Percentiles rank a stretch among this genome's conserved stretches.
phyloP scores from a whole-genome alignment of 2,888 invertebrate species.

The Perdita meconis region DNA sequence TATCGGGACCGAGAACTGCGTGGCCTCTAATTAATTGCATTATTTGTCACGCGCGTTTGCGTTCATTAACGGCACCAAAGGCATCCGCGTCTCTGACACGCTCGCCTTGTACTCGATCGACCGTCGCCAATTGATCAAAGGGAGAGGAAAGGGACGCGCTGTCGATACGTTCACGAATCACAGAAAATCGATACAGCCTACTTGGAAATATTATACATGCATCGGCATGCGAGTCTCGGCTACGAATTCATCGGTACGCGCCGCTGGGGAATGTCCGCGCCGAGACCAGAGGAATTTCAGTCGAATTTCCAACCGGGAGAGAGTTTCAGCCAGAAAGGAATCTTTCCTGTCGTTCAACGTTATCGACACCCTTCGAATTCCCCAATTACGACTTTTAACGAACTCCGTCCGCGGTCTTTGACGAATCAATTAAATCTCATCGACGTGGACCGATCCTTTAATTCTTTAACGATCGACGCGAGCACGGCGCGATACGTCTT shows the following conservation, averaged over 20 bases:
- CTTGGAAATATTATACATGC: slow-evolving; percentile 43
- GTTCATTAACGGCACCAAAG: slow-evolving; percentile 63
- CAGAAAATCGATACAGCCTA: slow-evolving; percentile 44
- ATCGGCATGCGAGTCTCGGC: not conserved
- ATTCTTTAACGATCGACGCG: not conserved
- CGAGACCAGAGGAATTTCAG: slow-evolving; percentile 13
- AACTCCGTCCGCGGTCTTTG: not conserved
- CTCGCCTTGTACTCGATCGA: slow-evolving; percentile 48
- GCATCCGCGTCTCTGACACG: slow-evolving; percentile 42
- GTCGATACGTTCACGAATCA: slow-evolving; percentile 39
- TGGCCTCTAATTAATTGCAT: slow-evolving; percentile 64
- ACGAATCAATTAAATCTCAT: slow-evolving; percentile 29
- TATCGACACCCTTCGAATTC: slow-evolving; percentile 13
- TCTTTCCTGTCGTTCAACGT: not conserved
- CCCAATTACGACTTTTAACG: slow-evolving; percentile 30
- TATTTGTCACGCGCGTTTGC: slow-evolving; percentile 60
- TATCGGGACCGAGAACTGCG: slow-evolving; percentile 29
- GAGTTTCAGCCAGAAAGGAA: not conserved
- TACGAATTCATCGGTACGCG: slow-evolving; percentile 4
- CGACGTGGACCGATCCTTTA: not conserved
- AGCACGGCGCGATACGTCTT: not conserved
- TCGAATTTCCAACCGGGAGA: not conserved
- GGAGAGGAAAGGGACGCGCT: slow-evolving; percentile 43
- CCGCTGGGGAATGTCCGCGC: not conserved
- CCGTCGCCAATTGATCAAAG: slow-evolving; percentile 65